These are phyloP conservation scores for Sebastes kiyomatsui DNA, from an alignment of 2,797 vertebrate genomes.

Conservation along the genomic window DNA sequence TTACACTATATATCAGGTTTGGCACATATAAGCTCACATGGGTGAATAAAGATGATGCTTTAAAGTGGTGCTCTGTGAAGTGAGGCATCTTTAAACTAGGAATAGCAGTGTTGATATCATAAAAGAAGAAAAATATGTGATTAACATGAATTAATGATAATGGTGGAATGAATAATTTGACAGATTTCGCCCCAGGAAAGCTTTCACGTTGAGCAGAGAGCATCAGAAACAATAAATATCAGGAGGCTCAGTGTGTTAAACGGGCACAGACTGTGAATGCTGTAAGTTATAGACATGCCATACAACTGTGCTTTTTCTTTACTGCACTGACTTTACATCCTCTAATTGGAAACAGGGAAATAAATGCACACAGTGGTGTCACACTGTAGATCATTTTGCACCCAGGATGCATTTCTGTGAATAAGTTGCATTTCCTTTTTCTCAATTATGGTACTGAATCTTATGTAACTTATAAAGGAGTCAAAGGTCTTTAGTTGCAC, in stretches of 20 bases:
- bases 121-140: conserved; percentile 27
- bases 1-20: neutral
- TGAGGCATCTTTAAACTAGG: neutral
- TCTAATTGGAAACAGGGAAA: conserved; percentile 13
- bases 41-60: conserved; percentile 3
- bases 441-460: neutral
- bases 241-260: conserved; percentile 25
- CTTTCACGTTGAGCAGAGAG: conserved; percentile 15
- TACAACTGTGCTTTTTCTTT: conserved; percentile 10
- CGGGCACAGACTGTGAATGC: conserved; percentile 12
- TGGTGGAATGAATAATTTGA: conserved; percentile 53
- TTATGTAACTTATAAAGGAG: too few species aligned
- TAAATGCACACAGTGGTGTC: neutral
- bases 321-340: neutral
- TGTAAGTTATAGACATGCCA: neutral
- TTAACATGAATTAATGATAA: conserved; percentile 56
- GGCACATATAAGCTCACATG: neutral
- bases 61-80: neutral
- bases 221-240: conserved; percentile 42
- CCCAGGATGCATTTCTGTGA: neutral
- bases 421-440: neutral
- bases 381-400: neutral
- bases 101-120: conserved; percentile 13
- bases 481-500: too few species aligned
- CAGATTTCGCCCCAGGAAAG: conserved; percentile 44